Base-by-base conservation (phyloP, 2,113 vertebrate species). In the Cyprinodon brontotheroides region DNA sequence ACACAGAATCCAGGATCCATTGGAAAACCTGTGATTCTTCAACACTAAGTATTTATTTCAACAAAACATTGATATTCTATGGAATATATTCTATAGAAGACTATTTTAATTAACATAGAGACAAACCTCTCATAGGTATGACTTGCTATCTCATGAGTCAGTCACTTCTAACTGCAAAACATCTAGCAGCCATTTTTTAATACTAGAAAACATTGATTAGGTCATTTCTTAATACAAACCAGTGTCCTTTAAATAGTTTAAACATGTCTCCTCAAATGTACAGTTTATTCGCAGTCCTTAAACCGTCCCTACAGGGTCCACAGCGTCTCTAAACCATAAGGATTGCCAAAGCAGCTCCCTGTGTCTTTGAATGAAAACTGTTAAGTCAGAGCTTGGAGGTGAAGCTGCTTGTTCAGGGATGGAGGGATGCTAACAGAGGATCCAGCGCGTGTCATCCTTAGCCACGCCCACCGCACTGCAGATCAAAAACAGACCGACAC, bases 401-500 rank as follows among this genome's bases (percentile, higher is more conserved):
- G 83, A 80, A 65, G 57, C 65, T 72, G 63, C 79, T 1, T 20
- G 17, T 43, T n/a, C 38, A 10, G 43, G 77, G 85, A 84, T 81
- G 89, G 41, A 74, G 85, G 80, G 92, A 91, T 93, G 92, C 87
- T 82, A 77, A 76, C 67, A 77, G 75, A 82, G 75, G 83, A 85
- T 68, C 70, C 80, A 43, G 68, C 41, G 36, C 61, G 70, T 83
- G 79, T 81, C 88, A 77, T 73, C 81, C 84, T 20, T 80, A 65
- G 71, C 91, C 92, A 92, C 92, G 92, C 92, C 92, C 65, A 89
- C 92, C 92, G 92, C 92, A 93, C 86, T 93, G 92, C 92, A 93
- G 91, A 91, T 90, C 91, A 92, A 86, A 90, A 91, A 86, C 86
- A 86, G 50, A 76, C 63, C 65, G 61, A 6, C 77, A 63, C 60